Base-by-base conservation (phyloP, 2,113 vertebrate genomes). In the Nesoenas mayeri region DNA sequence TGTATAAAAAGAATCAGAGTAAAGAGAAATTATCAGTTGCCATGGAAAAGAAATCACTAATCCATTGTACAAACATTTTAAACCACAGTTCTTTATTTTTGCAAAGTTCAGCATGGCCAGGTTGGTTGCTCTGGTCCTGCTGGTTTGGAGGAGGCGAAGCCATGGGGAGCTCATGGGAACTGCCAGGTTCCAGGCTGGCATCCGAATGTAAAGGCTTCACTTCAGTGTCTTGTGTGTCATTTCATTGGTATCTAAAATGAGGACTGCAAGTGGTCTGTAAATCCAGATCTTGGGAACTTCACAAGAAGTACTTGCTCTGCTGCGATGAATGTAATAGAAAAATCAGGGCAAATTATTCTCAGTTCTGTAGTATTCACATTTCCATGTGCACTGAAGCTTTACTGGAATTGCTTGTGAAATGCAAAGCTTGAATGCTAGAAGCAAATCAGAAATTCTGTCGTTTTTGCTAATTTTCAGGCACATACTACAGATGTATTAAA, bases 71-170 rank as follows among this genome's bases (percentile, higher is more conserved):
- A 81, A 65, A 32, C n/a, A 13, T 61, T 81, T 86, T 12, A 81
- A 89, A 79, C 16, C 7, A 8, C 15, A 16, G 53, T 61, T 83
- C 20, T 77, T 65, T 66, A 32, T 78, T 92, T 93, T 74, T 91
- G 54, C 75, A 3, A 9, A n/a, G 36, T 40, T 75, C 51, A 69
- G 16, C 61, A 4, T 38, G 40, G 22, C 42, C 60, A 31, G 48
- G 40, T 89, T 96, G 81, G 69, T 61, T 81, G 67, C 60, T 56
- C 66, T 85, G 65, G 34, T 71, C 86, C 80, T 67, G n/a, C 86
- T 72, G 84, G 9, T 53, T 40, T 31, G 47, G 53, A 75, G 87
- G 70, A 61, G 50, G 18, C 11, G 34, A 85, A 77, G 54, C 8
- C 4, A 0, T 1, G 2, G 72, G 58, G 56, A 80, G 54, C 54